phyloP scores from a whole-genome alignment of 2,113 vertebrate genomes.

The Egretta garzetta region DNA sequence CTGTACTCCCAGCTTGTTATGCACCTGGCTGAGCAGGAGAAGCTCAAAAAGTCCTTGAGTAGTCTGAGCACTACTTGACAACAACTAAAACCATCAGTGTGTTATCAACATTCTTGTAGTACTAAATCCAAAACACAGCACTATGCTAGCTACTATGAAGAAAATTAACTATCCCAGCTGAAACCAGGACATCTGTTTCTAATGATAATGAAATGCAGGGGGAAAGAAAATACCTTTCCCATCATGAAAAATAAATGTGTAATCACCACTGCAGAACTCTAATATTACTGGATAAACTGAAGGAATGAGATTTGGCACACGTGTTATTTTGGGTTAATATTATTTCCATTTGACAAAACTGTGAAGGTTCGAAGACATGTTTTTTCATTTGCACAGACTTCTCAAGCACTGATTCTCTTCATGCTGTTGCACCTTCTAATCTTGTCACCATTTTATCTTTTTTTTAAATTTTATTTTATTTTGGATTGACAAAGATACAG shows the following conservation, averaged over 20 bases:
- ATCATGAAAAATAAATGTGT: neutral
- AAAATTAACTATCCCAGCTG: no score
- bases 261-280: neutral
- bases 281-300: neutral
- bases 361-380: neutral
- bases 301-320: neutral
- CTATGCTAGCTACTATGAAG: no score
- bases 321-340: neutral
- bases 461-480: neutral
- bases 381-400: neutral
- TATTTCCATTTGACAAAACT: neutral
- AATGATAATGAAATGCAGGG: neutral
- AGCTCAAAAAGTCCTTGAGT: no score
- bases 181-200: no score
- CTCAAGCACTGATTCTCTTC: neutral
- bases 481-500: neutral
- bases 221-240: neutral
- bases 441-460: neutral
- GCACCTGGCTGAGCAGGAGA: no score
- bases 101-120: no score
- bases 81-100: no score
- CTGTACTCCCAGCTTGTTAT: no score
- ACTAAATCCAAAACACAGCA: no score
- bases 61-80: no score
- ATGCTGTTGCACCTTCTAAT: neutral